Evolutionary conservation across 2,113 vertebrate genomes (phyloP), one percentile per base, ranked within the genome.

Genomic region (Gorilla gorilla): DNA sequence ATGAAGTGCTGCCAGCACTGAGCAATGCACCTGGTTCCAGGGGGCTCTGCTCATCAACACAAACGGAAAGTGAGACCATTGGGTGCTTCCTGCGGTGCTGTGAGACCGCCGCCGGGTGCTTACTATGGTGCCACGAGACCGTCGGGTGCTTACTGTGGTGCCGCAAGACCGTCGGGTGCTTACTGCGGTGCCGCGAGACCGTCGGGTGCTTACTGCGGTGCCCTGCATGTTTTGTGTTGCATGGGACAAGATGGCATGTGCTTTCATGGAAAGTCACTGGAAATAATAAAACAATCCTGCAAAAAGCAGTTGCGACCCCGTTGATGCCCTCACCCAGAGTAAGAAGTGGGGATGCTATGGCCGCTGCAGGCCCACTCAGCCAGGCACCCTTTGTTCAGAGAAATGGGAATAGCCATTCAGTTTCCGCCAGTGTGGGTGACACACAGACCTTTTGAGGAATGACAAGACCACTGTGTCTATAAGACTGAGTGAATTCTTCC

Each of bases 31-130:
- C 23, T 45, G 52, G 27, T 25, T 32, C 66, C 18, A 2, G 18
- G 6, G 17, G 81, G 5, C 5, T 40, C 55, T 10, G 1, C 18
- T 13, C 52, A 30, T 22, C 22, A 16, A 23, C 52, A 17, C 40
- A 1, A 4, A 16, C 14, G 6, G 64, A n/a, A 27, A 20, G 32
- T 5, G 27, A 27, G 35, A 5, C n/a, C 5, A 0, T 10, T 1
- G 18, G 23, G 23, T 9, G 4, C 66, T 35, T 30, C 0, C 4
- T 9, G 3, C 5, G 27, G 23, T 17, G n/a, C 45, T 8, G 16
- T 3, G 9, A 27, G 43, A 7, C n/a, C 5, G 5, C 3, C 3
- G 4, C 9, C 0, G 17, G 30, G 30, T 8, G 3, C 45, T 45
- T 45, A 45, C 45, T 45, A 1, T 1, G 7, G 45, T 45, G 45